Base-by-base conservation (phyloP, 2,888 invertebrate species). In the Belgica antarctica region DNA sequence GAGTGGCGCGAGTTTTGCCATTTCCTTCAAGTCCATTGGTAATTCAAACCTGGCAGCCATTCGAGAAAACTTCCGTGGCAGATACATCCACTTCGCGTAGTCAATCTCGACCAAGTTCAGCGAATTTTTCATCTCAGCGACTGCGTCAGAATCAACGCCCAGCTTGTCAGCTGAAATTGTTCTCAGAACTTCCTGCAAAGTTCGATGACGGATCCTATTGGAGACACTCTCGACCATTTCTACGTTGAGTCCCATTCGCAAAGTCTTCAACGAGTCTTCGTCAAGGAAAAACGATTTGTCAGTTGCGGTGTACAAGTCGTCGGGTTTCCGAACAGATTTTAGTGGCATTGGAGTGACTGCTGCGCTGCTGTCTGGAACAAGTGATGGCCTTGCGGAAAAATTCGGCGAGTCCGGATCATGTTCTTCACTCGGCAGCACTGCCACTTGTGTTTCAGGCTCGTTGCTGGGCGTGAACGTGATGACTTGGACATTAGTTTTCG, bases 31-130 rank as follows among this genome's bases (percentile, higher is more conserved):
- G 75, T 90, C 87, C 72, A 92, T 83, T 0, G 90, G 90, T 66
- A 93, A 79, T 73, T 89, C 85, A 77, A 92, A 92, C 73, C 89
- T 83, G 0, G 89, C 88, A 72, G 86, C 88, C 41, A 86, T 85
- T 46, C 91, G 83, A 0, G 88, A 87, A 78, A 90, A 91, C n/a
- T 87, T 85, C 59, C 91, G 80, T 0, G 91, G 91, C 73, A 89
- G 82, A 73, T 86, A 86, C 15, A 87, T 79, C 85, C 85, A 86
- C 73, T 84, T 82, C 2, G 85, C 84, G 1, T 84, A 79, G 71
- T 84, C 83, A 17, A 82, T 77, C 0, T 82, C 80, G 0, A 83
- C 81, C 2, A 84, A 77, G 70, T 81, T 80, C 22, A 85, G 71
- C 72, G 83, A 83, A 12, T 81, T 17, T 70, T 71, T 66, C 31